Evolutionary conservation across 2,113 vertebrate species (phyloP).

Genomic region (Scophthalmus maximus): DNA sequence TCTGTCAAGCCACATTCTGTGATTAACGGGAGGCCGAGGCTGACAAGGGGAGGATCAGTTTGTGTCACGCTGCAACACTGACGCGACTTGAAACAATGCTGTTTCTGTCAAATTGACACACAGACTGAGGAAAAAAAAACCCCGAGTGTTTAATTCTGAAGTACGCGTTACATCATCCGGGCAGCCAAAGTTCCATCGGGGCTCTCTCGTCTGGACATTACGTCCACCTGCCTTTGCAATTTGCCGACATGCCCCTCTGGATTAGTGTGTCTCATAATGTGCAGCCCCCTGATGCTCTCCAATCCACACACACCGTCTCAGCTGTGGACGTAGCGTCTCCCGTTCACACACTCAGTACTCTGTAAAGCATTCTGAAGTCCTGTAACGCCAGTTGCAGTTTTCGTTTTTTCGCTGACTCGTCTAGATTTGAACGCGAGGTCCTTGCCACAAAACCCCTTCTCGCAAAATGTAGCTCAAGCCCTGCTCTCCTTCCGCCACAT

Average conservation of each 20-base stretch:
- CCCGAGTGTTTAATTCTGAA: background rate
- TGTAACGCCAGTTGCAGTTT: background rate
- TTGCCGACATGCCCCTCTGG: background rate
- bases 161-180: background rate
- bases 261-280: slow-evolving; percentile 11
- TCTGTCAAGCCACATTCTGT: slow-evolving; percentile 65
- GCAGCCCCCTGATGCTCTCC: background rate
- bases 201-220: background rate
- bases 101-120: slow-evolving; percentile 41
- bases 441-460: slow-evolving; percentile 20
- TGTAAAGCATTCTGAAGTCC: slow-evolving; percentile 6
- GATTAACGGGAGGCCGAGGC: slow-evolving; percentile 63
- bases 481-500: slow-evolving; percentile 4
- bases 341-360: background rate
- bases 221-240: background rate
- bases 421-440: slow-evolving; percentile 5
- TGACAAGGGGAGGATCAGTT: slow-evolving; percentile 38
- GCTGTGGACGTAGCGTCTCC: too few relatives aligned
- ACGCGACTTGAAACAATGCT: slow-evolving; percentile 48
- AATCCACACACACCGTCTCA: background rate
- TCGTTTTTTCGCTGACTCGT: slow-evolving; percentile 24
- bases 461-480: background rate
- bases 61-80: slow-evolving; percentile 15
- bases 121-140: slow-evolving; percentile 11
- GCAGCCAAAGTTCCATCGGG: background rate